Evolutionary conservation across 64 coral and sea anemone species (phyloP).

Genomic region (Pocillopora damicornis): DNA sequence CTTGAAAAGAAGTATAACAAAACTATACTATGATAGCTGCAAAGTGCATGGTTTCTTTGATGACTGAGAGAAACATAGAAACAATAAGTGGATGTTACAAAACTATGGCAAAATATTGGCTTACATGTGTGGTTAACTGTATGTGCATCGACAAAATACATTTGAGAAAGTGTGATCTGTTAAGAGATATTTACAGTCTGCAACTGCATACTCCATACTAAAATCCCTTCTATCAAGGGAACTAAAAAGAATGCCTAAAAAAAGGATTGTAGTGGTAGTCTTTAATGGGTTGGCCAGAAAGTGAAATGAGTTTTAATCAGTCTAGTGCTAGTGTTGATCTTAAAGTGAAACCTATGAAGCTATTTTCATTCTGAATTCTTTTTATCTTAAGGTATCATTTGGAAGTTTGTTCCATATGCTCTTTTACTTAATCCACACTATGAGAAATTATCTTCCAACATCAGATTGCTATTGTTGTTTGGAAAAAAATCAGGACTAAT

Average conservation of each 20-base stretch:
- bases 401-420: too few species aligned
- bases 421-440: too few species aligned
- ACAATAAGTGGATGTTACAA: neutral
- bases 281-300: too few species aligned
- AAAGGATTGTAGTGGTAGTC: neutral
- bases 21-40: neutral
- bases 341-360: too few species aligned
- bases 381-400: too few species aligned
- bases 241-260: neutral
- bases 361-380: too few species aligned
- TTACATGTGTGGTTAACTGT: neutral
- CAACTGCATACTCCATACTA: neutral
- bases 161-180: neutral
- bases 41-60: neutral
- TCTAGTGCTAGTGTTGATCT: too few species aligned
- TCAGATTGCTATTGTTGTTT: too few species aligned
- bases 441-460: too few species aligned
- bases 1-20: neutral
- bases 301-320: too few species aligned
- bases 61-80: neutral
- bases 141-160: neutral
- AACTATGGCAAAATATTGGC: slow-evolving; percentile 11
- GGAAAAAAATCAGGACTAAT: too few species aligned
- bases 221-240: neutral
- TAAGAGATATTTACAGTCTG: neutral